Base-by-base conservation (phyloP, 2,113 vertebrate species). In the Rhineura floridana region DNA sequence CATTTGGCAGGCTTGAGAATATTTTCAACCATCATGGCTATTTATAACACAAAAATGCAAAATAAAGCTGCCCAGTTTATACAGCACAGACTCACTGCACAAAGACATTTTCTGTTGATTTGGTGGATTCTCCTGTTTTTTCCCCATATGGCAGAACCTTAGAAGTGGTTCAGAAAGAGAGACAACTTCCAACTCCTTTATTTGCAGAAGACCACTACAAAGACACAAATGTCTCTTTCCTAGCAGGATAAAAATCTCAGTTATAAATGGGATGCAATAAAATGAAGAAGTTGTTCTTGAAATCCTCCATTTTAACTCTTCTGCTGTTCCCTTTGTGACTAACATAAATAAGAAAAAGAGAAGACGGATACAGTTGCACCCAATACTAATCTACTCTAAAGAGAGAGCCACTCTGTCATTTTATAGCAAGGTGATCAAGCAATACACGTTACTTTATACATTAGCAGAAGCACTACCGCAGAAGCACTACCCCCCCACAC, bases 11-110 rank as follows among this genome's bases (percentile, higher is more conserved):
- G 44, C 70, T 86, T 76, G 46, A 82, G 69, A 89, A 67, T 89
- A 52, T 82, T 82, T 81, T 55, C 55, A 76, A 44, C 59, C 44
- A 39, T 81, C n/a, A 30, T 21, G 15, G 39, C 69, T 89, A 85
- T 81, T 86, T 89, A 82, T 86, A 86, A 67, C 69, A 65, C 23
- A 44, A 82, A 81, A 89, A 89, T 30, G 19, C 65, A 85, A 75
- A 89, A n/a, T 44, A 84, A 81, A 87, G 67, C 42, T 81, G 33
- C 52, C 82, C 63, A 70, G 63, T 46, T 72, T 89, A 79, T 21
- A 84, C 33, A 30, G 42, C 44, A 42, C 23, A 62, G 83, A 72
- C 63, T 52, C 46, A 23, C 33, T 63, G 65, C 44, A 81, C 19
- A 36, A 75, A 63, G 4, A 39, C n/a, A 65, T 82, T 82, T 89